Base-by-base conservation (phyloP, 1,140 invertebrate genomes). In the Araneus ventricosus region DNA sequence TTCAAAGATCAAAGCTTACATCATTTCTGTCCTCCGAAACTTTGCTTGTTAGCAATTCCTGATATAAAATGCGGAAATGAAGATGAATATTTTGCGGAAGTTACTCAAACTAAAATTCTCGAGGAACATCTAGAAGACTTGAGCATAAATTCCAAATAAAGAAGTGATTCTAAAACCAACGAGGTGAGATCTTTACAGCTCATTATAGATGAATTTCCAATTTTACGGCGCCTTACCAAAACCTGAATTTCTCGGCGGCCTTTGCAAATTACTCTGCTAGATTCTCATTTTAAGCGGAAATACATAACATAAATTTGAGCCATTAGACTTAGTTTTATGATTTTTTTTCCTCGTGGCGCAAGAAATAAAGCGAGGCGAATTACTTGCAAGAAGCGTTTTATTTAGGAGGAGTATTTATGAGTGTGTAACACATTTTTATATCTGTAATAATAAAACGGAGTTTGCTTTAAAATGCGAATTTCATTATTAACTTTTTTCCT, bases 61-160 rank as follows among this genome's bases (percentile, higher is more conserved):
- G n/a, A 24, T 27, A n/a, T 27, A 63, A 70, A 17, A 30, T 20
- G 8, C n/a, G 67, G 67, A 70, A 34, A 70, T 34, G 27, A 34
- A 70, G 67, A 63, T 30, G 10, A 70, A 17, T 70, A 70, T 20
- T 70, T 70, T 10, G 59, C 67, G 67, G 67, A 70, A 70, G 27
- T 30, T 30, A 70, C n/a, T 27, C 27, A 27, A 17, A 70, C n/a
- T n/a, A 70, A 70, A 70, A 70, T 2, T 24, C n/a, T n/a, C n/a
- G 4, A 34, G 37, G 4, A 24, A 14, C 6, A 86, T n/a, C 41
- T 22, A 45, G 41, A 30, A 24, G 37, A 88, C 30, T 88, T 24
- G 24, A 24, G 14, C 59, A 88, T 88, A 63, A 88, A 61, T 88
- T 88, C 30, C 86, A 57, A 88, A 88, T 88, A 88, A 88, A 88